Evolutionary conservation across 2,113 vertebrate genomes (phyloP), one percentile per base, ranked within the genome.

Genomic region (Leuciscus idus): DNA sequence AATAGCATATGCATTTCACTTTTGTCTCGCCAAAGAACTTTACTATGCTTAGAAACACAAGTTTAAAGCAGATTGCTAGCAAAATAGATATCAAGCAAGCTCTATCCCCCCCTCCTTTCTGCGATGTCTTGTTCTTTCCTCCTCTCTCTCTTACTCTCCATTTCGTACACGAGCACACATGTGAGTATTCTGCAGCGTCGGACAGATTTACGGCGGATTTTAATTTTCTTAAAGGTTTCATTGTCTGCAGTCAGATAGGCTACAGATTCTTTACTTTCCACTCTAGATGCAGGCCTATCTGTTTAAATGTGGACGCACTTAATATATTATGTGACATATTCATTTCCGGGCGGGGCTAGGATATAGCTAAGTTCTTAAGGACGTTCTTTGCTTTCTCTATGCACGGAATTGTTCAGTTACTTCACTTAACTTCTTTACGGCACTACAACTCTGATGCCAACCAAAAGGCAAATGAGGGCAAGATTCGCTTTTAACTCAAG

Each of bases 141-240:
- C 17, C 46, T 50, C 68, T 61, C 62, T 46, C 68, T 61, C 52
- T 46, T 59, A 52, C 80, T 79, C 79, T 87, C 72, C 46, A 46
- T 85, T 30, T 73, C 87, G 57, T 62, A 68, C 84, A 64, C 66
- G 33, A 43, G 30, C 84, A 74, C 84, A 88, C 89, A 66, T 85
- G 72, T 21, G 59, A 64, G 59, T 81, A 64, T 66, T 17, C 9
- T 55, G 11, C 48, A 84, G 43, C 52, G 36, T 19, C 55, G 64
- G 84, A 68, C n/a, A 90, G 91, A 94, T 95, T 95, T 94, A 94
- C 92, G 90, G 91, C 88, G 92, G 94, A 92, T 92, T 93, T 90
- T 75, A 94, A 92, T 92, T 93, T 90, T 75, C 50, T 91, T 85
- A 92, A 92, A 92, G 93, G 92, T 93, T 94, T 90, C 88, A 88